These are phyloP conservation scores for Vidua chalybeata DNA, from an alignment of 2,113 vertebrate genomes.

Conservation along the genomic window DNA sequence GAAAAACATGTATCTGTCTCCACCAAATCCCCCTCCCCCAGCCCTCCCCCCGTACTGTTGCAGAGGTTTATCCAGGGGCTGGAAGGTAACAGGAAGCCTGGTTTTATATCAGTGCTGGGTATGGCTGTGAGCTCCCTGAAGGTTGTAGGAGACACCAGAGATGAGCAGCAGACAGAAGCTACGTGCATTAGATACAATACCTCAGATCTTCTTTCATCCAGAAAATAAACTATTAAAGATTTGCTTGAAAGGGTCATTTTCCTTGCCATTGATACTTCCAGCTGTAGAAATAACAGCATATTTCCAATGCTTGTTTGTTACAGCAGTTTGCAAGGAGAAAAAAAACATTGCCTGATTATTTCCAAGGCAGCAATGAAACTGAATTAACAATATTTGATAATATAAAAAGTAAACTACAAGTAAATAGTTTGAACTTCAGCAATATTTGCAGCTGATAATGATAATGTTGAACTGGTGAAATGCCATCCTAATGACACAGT, in stretches of 20 bases:
- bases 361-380: not conserved
- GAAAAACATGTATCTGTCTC: not conserved
- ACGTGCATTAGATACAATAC: not conserved
- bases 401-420: not conserved
- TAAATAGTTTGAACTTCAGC: not conserved
- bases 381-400: not conserved
- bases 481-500: not conserved
- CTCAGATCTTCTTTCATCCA: not conserved
- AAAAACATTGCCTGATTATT: not conserved
- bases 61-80: not conserved
- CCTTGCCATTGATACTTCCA: not conserved
- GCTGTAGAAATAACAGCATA: not conserved
- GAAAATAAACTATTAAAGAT: not conserved
- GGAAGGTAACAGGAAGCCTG: not conserved
- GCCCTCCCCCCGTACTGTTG: fast-evolving
- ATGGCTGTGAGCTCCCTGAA: not conserved
- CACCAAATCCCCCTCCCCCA: not conserved
- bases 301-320: not conserved
- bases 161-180: not conserved
- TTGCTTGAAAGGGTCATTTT: not conserved
- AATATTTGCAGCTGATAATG: not conserved
- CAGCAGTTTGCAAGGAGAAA: not conserved
- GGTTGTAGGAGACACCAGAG: not conserved
- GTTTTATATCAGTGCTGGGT: not conserved
- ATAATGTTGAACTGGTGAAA: not conserved